Conservation (phyloP, 1,140 invertebrate species). For the Capitella teleta region DNA sequence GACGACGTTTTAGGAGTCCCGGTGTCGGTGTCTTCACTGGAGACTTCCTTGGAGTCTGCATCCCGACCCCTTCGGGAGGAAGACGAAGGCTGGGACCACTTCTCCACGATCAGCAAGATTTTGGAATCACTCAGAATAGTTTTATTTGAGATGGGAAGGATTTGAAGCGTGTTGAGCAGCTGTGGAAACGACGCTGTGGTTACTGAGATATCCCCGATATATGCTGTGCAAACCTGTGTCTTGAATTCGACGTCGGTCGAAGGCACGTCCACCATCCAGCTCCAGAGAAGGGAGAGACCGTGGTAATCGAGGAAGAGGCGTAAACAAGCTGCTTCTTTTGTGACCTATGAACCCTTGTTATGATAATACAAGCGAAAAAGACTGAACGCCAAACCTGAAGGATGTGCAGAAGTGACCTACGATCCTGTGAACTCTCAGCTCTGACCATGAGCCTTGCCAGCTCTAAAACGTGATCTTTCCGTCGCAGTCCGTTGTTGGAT, state of each 20-base stretch:
- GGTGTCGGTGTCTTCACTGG: background rate
- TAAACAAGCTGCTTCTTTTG: slow-evolving; percentile 41
- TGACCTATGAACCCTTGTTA: slow-evolving; percentile 23
- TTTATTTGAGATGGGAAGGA: slow-evolving; percentile 82
- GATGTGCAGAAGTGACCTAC: slow-evolving; percentile 52
- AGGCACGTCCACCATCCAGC: slow-evolving; percentile 70
- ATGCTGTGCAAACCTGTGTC: too few relatives aligned
- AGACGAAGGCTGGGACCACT: slow-evolving; percentile 9
- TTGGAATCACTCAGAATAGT: slow-evolving; percentile 85
- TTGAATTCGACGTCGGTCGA: background rate
- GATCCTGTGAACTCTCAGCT: slow-evolving; percentile 64
- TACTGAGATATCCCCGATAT: too few relatives aligned
- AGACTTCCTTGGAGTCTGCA: background rate
- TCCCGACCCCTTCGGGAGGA: background rate
- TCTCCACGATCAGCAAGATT: slow-evolving; percentile 55
- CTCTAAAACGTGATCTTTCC: slow-evolving; percentile 73
- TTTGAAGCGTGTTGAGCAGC: slow-evolving; percentile 66
- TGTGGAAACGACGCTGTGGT: too few relatives aligned
- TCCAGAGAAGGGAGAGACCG: slow-evolving; percentile 75
- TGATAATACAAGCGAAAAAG: background rate
- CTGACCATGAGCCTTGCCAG: slow-evolving; percentile 83
- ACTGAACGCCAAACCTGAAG: slow-evolving; percentile 50
- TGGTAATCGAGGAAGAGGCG: slow-evolving; percentile 90
- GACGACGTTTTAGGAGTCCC: background rate
- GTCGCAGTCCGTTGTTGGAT: slow-evolving; percentile 61